phyloP scores from a whole-genome alignment of 2,113 vertebrate genomes.

The Trogon surrucura region DNA sequence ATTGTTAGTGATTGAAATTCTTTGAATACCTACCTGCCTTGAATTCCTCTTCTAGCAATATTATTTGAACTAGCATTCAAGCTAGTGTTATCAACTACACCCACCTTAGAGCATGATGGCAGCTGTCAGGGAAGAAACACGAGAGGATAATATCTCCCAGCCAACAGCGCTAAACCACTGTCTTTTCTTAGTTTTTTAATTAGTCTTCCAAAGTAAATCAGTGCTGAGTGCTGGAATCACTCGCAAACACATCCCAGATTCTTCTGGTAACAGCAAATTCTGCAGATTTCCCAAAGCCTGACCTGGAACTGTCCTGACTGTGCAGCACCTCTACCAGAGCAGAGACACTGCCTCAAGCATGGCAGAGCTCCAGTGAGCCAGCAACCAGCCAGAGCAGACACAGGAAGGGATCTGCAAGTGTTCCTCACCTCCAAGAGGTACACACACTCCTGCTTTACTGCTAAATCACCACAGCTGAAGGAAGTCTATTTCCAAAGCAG shows the following conservation, averaged over 20 bases:
- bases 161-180: background rate
- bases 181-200: fast-evolving
- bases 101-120: background rate
- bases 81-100: fast-evolving
- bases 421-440: background rate
- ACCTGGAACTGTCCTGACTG: background rate
- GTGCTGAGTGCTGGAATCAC: background rate
- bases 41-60: background rate
- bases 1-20: background rate
- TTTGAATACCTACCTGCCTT: background rate
- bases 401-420: background rate
- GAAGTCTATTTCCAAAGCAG: background rate
- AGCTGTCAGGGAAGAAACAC: background rate
- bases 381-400: background rate
- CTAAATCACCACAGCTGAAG: background rate
- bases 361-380: background rate
- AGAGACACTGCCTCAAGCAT: background rate
- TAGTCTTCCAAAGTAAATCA: background rate
- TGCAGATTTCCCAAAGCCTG: background rate
- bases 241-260: background rate
- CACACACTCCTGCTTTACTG: background rate
- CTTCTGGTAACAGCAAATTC: background rate
- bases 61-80: background rate
- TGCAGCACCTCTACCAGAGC: background rate
- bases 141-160: background rate